Base-by-base conservation (phyloP, 2,797 vertebrate species). In the Mormyrops boulengeri region DNA sequence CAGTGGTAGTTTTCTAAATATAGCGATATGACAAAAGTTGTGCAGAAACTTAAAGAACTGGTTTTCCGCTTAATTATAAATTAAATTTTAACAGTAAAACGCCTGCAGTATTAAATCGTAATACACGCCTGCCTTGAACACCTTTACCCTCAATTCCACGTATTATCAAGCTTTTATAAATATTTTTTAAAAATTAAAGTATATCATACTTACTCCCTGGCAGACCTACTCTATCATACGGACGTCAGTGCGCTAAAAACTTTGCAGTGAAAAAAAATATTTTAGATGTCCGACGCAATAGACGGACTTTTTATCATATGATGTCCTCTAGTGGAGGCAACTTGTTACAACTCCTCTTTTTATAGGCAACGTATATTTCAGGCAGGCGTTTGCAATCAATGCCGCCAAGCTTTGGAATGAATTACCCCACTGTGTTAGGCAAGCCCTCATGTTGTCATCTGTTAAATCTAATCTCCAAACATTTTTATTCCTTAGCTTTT, bases 281-380 rank as follows among this genome's bases (percentile, higher is more conserved):
- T 44, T 38, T 38, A 41, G 0, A 77, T 19, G 14, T 34, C 12
- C 34, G 12, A 77, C 17, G 4, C 14, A 41, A 80, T 2, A 5
- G 34, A 80, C 73, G 5, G 34, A 80, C 14, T 80, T 34, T 66
- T 0, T 53, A 19, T 17, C 26, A 49, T 80, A 38, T 41, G 4
- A 3, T n/a, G 26, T 34, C 88, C 62, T 88, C 88, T 88, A 69
- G 66, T 88, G 88, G 62, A 55, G 12, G 11, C 26, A 69, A 14
- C 62, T 69, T 34, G 2, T 47, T 77, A 52, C 14, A 77, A 73
- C 88, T n/a, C 49, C 34, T 34, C 69, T 49, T n/a, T 85, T 85
- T 3, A 85, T 19, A 41, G 19, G 34, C 6, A 77, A 41, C 6
- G 1, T 5, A 8, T 38, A 38, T 77, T 44, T 69, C 26, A 34